Evolutionary conservation across 2,888 invertebrate genomes (phyloP).

Genomic region (Julus scanicus): DNA sequence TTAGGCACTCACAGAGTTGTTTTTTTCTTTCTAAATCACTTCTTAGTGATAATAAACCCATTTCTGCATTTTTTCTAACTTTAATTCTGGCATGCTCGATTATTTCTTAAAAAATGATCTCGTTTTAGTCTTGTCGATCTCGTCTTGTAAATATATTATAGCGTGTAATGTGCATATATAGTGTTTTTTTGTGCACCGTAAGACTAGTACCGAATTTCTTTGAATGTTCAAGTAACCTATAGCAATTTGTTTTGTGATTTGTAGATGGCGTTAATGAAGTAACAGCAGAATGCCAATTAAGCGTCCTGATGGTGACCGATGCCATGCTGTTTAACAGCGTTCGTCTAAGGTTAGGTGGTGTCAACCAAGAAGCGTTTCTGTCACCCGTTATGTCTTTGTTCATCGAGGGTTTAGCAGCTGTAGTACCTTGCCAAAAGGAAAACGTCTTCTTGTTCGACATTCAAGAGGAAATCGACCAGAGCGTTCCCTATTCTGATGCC

Average conservation of each 20-base stretch:
- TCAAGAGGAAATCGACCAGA: slow-evolving; percentile 70
- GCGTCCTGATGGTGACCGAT: slow-evolving; percentile 89
- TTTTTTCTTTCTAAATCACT: background rate
- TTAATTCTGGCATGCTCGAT: no score
- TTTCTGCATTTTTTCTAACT: no score
- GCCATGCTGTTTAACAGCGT: slow-evolving; percentile 95
- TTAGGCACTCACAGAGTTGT: background rate
- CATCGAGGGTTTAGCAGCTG: slow-evolving; percentile 88
- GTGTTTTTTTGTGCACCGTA: no score
- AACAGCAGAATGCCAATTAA: slow-evolving; percentile 90
- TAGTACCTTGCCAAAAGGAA: slow-evolving; percentile 90
- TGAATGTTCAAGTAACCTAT: background rate
- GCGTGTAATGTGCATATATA: no score
- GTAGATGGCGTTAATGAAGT: slow-evolving; percentile 92
- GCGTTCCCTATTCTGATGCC: slow-evolving; percentile 74
- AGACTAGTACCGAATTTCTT: no score
- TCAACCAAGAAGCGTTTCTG: slow-evolving; percentile 91
- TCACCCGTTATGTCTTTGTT: slow-evolving; percentile 89
- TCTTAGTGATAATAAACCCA: background rate
- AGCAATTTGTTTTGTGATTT: slow-evolving; percentile 60
- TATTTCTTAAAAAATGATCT: no score
- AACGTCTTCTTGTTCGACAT: slow-evolving; percentile 93
- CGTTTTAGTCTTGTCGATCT: no score
- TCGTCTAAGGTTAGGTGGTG: slow-evolving; percentile 89
- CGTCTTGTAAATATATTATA: no score